Percentiles rank a stretch among this genome's conserved stretches.
Conservation (phyloP, 2,888 invertebrate species). For the Blastobasis adustella region DNA sequence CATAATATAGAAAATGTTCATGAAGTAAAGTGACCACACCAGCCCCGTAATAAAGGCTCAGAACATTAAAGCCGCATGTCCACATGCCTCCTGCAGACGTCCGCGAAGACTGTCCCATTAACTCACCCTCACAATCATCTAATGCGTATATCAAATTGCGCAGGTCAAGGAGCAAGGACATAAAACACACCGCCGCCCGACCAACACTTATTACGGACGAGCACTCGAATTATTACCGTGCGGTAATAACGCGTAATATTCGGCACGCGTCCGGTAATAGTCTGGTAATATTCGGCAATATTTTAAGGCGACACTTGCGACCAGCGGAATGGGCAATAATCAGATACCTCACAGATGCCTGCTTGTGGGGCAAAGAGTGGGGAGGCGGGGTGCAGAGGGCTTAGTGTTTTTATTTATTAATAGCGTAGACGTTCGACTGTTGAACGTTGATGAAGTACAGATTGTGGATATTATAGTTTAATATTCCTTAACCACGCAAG, state of each 20-base stretch:
- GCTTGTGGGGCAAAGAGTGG: constrained; percentile 37
- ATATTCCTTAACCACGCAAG: too few species aligned
- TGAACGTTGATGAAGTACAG: too few species aligned
- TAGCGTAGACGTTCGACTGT: too few species aligned
- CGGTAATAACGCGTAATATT: constrained; percentile 44
- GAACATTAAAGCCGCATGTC: not conserved
- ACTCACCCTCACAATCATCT: not conserved
- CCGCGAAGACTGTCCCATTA: not conserved
- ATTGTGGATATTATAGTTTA: too few species aligned
- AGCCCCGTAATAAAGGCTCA: not conserved
- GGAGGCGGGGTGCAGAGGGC: too few species aligned
- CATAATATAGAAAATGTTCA: too few species aligned
- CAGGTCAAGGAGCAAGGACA: constrained; percentile 10
- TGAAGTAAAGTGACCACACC: too few species aligned
- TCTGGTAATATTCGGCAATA: constrained; percentile 48
- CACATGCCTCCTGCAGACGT: not conserved
- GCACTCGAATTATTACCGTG: constrained; percentile 25
- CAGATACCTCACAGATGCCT: constrained; percentile 60
- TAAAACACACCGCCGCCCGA: constrained; percentile 13
- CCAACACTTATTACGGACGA: constrained; percentile 11
- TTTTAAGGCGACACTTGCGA: constrained; percentile 57
- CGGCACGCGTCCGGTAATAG: constrained; percentile 38
- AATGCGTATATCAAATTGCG: constrained; percentile 6
- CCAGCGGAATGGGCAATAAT: constrained; percentile 50
- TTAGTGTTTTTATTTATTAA: too few species aligned